These are phyloP conservation scores for Strongylocentrotus purpuratus DNA, from an alignment of 35 echinoderm and acorn worm species.

Conservation along the genomic window DNA sequence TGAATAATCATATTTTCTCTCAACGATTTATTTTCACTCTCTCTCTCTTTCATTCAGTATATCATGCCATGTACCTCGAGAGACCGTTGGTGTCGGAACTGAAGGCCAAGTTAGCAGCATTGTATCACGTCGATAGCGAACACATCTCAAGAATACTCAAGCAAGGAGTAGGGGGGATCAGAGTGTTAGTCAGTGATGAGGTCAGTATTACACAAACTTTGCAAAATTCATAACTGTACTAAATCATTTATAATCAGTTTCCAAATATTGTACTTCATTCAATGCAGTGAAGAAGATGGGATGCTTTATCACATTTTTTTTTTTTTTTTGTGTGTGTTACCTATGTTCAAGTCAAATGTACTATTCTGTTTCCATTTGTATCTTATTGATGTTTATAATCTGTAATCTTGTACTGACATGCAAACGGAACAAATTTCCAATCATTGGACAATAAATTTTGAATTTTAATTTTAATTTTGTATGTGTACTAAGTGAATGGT, in stretches of 20 bases:
- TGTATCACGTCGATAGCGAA: constrained; percentile 65
- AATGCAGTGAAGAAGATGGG: not conserved
- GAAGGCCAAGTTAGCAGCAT: constrained; percentile 75
- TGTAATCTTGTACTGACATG: no score
- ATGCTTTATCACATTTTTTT: no score
- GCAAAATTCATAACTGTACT: not conserved
- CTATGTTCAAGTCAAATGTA: no score
- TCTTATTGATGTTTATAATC: no score
- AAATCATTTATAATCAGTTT: not conserved
- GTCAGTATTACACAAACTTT: constrained; percentile 42
- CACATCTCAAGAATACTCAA: constrained; percentile 89
- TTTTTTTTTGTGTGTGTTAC: no score
- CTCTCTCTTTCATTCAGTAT: constrained; percentile 52
- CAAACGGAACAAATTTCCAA: no score
- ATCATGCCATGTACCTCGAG: constrained; percentile 96
- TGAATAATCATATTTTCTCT: not conserved
- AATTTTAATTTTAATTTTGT: no score
- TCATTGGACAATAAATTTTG: no score
- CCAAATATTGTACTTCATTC: no score
- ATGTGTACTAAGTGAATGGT: not conserved
- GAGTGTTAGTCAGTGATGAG: constrained; percentile 90
- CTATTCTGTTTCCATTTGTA: no score
- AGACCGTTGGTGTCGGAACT: constrained; percentile 68
- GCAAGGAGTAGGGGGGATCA: constrained; percentile 85
- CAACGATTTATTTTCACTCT: not conserved